Evolutionary conservation across 2,888 invertebrate genomes (phyloP), one percentile per base, ranked within the genome.

Genomic region (Craniophora ligustri): DNA sequence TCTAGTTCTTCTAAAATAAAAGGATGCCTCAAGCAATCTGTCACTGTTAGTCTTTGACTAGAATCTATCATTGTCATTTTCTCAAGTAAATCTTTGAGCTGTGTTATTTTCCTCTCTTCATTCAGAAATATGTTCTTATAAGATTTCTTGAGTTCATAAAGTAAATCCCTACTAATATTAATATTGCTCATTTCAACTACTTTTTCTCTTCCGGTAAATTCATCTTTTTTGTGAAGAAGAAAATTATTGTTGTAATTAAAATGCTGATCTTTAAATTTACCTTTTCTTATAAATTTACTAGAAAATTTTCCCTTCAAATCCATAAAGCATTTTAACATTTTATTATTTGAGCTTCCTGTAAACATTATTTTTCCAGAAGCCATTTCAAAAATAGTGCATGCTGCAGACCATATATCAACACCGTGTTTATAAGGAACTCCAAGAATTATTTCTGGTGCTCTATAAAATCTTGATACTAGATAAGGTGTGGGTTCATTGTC

Each of bases 401-500:
- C 99, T 11, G 98, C 97, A 23, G 99, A 99, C 99, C 99, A 99
- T 94, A 98, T 96, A 89, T 99, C 99, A 75, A 99, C 97, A 41
- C 97, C 97, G 92, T 97, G 98, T 87, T 98, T 99, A 91, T 99
- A 99, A 18, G 97, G 95, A 84, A 99, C 96, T 23, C 99, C 99
- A 76, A 99, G 93, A 87, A 99, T 99, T 54, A 99, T 99, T 95
- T 99, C 99, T 1, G 99, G 99, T 5, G 99, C 97, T 81, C 99
- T 95, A 91, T 99, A 99, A 94, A 99, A 99, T 76, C 99, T 95
- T 48, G 99, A 99, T 48, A 99, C 99, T 66, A 99, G 94, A 88
- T 99, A 99, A 0, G 99, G 99, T 3, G 99, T 99, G 48, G 98
- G 97, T 90, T 99, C 99, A 92, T 98, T 98, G 76, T 99, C 99